Evolutionary conservation across 2,113 vertebrate genomes (phyloP).

Genomic region (Callithrix jacchus): DNA sequence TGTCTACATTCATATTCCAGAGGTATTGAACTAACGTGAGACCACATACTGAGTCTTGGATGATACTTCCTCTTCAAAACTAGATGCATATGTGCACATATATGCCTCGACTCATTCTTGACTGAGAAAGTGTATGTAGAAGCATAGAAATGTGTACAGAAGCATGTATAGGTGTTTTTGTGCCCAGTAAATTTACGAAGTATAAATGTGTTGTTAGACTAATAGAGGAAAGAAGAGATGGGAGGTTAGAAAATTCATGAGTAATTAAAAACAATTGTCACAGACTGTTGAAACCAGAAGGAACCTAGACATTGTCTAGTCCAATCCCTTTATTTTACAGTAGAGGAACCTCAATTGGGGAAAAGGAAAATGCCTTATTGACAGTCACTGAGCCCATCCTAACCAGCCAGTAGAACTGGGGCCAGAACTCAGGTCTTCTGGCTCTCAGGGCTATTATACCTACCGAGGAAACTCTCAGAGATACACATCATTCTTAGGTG

Average conservation of each 20-base stretch:
- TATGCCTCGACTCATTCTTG: background rate
- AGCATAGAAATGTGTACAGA: background rate
- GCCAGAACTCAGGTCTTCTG: background rate
- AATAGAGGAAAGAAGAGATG: background rate
- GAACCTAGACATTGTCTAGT: background rate
- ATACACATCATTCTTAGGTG: background rate
- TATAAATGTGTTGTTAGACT: background rate
- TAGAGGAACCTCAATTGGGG: background rate
- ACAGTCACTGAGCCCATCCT: background rate
- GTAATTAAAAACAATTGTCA: background rate
- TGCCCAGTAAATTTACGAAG: background rate
- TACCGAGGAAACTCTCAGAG: background rate
- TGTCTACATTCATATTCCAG: background rate
- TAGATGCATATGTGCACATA: background rate
- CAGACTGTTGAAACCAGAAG: background rate
- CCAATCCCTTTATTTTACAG: background rate
- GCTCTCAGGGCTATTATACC: background rate
- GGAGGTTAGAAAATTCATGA: background rate
- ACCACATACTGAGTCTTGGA: background rate
- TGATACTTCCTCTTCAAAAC: slow-evolving; percentile 16
- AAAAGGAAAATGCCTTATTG: background rate
- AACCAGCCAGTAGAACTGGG: background rate
- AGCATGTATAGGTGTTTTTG: background rate
- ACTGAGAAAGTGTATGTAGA: background rate
- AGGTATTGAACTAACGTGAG: background rate